Evolutionary conservation across 2,888 invertebrate genomes (phyloP), one percentile per base, ranked within the genome.

Genomic region (Phalera bucephala): DNA sequence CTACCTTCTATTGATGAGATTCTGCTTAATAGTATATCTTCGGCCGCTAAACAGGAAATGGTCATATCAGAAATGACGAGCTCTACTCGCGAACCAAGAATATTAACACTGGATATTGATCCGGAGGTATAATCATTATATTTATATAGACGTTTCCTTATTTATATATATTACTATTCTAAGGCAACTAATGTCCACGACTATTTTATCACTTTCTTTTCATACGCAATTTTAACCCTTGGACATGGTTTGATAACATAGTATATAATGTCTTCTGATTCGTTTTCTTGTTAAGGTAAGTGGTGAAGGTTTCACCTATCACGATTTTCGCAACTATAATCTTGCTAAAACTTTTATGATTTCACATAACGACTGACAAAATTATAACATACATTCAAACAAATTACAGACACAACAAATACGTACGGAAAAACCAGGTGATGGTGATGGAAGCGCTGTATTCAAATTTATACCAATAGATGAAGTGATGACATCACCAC

Each of bases 31-130:
- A 91, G 90, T 87, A 86, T 91, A 71, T 87, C 92, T 70, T 88
- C 91, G 62, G 92, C 91, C 53, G 91, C 90, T 80, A 91, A 91
- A 84, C 90, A 92, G 80, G 88, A 91, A 62, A 91, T 88, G 82
- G 84, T 86, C 73, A 84, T 86, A 78, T 83, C 86, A 64, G 83
- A 85, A 67, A 87, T 88, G 80, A 83, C 74, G 62, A 89, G 82
- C 72, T 84, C 89, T 57, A 90, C 88, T 81, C 74, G 69, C 68
- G 84, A 88, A 85, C 87, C 89, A 72, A 88, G 83, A 84, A 88
- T 89, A 85, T 89, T 91, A 84, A 91, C 91, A 76, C 80, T 91
- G 79, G 90, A 91, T 80, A 91, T 91, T 72, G 91, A 92, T 89
- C 91, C 91, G 75, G 88, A 91, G 91, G 92, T 92, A 91, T 91